Base-by-base conservation (phyloP, 2,113 vertebrate genomes). In the Rallus limicola region DNA sequence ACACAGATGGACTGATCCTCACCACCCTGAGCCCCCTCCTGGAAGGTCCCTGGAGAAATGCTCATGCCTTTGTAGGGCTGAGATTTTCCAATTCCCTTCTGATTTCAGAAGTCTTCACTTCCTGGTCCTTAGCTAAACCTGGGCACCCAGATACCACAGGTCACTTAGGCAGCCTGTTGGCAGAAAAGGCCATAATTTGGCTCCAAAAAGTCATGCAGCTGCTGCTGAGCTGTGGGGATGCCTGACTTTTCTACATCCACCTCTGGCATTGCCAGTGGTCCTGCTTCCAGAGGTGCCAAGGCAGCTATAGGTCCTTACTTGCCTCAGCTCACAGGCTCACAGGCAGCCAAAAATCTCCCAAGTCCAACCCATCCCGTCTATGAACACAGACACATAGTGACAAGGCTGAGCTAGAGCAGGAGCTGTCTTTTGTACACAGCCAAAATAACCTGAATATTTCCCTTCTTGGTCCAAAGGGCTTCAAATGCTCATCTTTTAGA, bases 331-430 rank as follows among this genome's bases (percentile, higher is more conserved):
- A 0, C 40, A n/a, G 48, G 40, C 26, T 60, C 46, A 65, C 15
- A 75, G 36, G 46, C 58, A 82, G 67, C 14, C 67, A 48, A 70
- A 46, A 78, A 70, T 63, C 29, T 46, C n/a, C 33, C 34, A 65
- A 38, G 40, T 13, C 31, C 4, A 4, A 55, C 24, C 25, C 29
- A 13, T 19, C 9, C 52, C 1, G 0, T 63, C 26, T 4, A 1
- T 11, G 7, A 42, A 33, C 2, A 9, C 40, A 69, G 15, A 38
- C 4, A 40, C 1, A 1, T 18, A 64, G 40, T 0, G 3, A 50
- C 24, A 69, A 70, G 33, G n/a, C n/a, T 64, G 70, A 92, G 25
- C 15, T 36, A 65, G 36, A 75, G 31, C 36, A 72, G n/a, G 6
- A 82, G 44, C 9, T 53, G 16, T 29, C 67, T 53, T 75, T 50